A percentile compares a stretch with the other conserved stretches of the same genome.
These are phyloP conservation scores for Hippocampus mohnikei DNA, from an alignment of 2,113 vertebrate genomes.

Conservation along the genomic window DNA sequence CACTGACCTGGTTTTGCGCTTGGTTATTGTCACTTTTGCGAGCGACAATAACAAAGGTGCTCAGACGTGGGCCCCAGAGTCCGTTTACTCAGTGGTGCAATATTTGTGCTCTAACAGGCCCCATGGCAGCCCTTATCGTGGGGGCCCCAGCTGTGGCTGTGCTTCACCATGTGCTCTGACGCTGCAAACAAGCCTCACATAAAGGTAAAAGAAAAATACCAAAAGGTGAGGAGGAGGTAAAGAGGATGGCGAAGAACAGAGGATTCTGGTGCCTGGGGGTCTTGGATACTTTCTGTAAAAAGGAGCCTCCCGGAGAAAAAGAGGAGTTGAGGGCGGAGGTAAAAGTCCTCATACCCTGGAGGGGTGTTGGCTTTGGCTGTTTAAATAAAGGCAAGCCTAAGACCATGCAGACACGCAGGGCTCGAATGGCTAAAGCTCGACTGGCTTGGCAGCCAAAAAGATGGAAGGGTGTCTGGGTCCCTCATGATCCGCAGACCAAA, in stretches of 20 bases:
- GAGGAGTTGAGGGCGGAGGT: constrained; percentile 52
- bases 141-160: constrained; percentile 42
- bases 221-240: constrained; percentile 47
- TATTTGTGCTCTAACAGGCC: constrained; percentile 70
- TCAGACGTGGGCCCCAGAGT: constrained; percentile 62
- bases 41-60: constrained; percentile 67
- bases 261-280: constrained; percentile 45
- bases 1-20: constrained; percentile 36
- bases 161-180: constrained; percentile 46
- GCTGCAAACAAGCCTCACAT: constrained; percentile 57
- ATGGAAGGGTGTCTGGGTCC: constrained; percentile 23
- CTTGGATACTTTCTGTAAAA: constrained; percentile 59
- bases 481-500: constrained; percentile 4
- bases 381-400: constrained; percentile 51
- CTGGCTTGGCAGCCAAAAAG: constrained; percentile 24
- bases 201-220: constrained; percentile 42
- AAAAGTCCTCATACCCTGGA: constrained; percentile 57
- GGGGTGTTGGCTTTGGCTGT: constrained; percentile 59
- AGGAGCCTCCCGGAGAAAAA: constrained; percentile 52
- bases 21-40: constrained; percentile 23
- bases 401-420: constrained; percentile 59
- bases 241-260: constrained; percentile 50
- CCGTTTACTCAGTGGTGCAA: constrained; percentile 76
- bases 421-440: constrained; percentile 43
- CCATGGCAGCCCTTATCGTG: constrained; percentile 61